Conservation (phyloP, 2,113 vertebrate species). For the Gallinago undulata region DNA sequence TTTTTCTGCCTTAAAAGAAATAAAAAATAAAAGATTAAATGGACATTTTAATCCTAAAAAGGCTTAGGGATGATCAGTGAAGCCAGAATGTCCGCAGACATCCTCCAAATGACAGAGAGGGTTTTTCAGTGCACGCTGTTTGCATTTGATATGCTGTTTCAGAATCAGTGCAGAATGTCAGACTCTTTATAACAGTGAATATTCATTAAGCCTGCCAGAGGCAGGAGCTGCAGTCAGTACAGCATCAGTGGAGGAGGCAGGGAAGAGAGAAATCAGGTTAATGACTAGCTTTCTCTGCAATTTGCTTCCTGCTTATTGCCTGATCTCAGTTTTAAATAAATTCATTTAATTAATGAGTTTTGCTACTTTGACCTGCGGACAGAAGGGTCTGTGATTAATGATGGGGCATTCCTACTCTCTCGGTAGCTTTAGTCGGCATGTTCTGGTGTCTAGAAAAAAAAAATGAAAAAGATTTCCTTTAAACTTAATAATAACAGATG, state of each 20-base stretch:
- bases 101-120: not conserved
- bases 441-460: not conserved
- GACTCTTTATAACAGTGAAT: conserved; percentile 42
- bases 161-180: not conserved
- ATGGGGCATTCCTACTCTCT: not conserved
- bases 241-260: conserved; percentile 13
- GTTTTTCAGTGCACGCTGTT: not conserved
- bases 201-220: conserved; percentile 60
- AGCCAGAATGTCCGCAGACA: not conserved
- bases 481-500: conserved; percentile 4
- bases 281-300: conserved; percentile 35
- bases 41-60: conserved; percentile 55
- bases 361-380: not conserved
- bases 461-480: not conserved
- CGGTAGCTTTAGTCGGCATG: not conserved
- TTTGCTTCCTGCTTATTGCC: conserved; percentile 46
- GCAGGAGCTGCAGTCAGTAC: conserved; percentile 38
- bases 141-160: conserved; percentile 22
- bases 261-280: conserved; percentile 62
- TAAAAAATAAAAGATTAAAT: not conserved
- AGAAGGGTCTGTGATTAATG: conserved; percentile 26
- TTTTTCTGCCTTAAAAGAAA: not conserved
- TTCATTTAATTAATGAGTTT: conserved; percentile 54
- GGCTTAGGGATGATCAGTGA: conserved; percentile 35
- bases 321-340: conserved; percentile 48